A percentile compares a stretch with the other conserved stretches of the same genome.
Evolutionary conservation across 1,140 invertebrate species (phyloP).

Genomic region (Drosophila novamexicana): DNA sequence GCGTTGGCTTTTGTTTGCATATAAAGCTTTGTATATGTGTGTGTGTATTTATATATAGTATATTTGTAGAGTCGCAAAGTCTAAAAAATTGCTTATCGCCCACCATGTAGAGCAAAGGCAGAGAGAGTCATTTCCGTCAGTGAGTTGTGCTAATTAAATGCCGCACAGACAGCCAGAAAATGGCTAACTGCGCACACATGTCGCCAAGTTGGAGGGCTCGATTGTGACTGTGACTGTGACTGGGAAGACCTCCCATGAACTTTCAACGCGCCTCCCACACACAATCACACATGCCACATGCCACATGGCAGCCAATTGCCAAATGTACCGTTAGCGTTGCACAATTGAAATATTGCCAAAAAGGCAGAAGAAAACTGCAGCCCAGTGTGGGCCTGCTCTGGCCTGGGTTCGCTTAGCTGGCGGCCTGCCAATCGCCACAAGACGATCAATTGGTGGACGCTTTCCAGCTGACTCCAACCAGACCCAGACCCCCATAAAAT

Average conservation of each 20-base stretch:
- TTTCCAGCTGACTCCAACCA: constrained; percentile 25
- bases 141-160: constrained; percentile 30
- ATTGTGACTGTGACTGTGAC: constrained; percentile 18
- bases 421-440: constrained; percentile 70
- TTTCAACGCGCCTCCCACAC: constrained; percentile 63
- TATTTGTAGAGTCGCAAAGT: constrained; percentile 45
- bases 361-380: constrained; percentile 61
- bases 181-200: constrained; percentile 27
- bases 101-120: constrained; percentile 55
- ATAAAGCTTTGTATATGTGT: background rate
- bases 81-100: constrained; percentile 45
- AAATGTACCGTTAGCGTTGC: constrained; percentile 71
- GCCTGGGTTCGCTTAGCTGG: constrained; percentile 39
- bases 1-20: constrained; percentile 23
- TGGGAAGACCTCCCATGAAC: constrained; percentile 69
- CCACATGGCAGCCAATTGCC: constrained; percentile 48
- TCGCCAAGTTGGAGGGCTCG: constrained; percentile 13
- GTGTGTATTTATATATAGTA: constrained; percentile 27
- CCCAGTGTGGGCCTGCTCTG: constrained; percentile 47
- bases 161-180: constrained; percentile 5
- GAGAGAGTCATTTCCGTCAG: constrained; percentile 37
- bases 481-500: constrained; percentile 71
- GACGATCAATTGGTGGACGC: constrained; percentile 73
- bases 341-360: constrained; percentile 77
- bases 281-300: constrained; percentile 39